phyloP scores from a whole-genome alignment of 2,888 invertebrate species.

The Coenonympha arcania region DNA sequence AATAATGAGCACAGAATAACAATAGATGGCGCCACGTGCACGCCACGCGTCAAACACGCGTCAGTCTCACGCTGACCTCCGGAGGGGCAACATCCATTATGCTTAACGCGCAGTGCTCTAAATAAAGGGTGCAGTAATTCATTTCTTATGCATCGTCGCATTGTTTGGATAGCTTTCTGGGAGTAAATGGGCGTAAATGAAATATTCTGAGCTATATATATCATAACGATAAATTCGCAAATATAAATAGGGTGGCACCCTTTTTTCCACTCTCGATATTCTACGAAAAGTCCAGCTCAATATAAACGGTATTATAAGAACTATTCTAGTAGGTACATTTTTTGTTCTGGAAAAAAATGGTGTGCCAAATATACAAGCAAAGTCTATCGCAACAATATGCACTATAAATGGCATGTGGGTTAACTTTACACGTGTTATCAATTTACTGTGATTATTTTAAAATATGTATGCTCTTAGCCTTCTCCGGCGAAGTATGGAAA shows the following conservation, averaged over 20 bases:
- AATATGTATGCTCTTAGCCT: slow-evolving; percentile 4
- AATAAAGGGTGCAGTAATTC: slow-evolving; percentile 22
- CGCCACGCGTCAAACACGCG: slow-evolving; percentile 50
- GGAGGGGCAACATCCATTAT: slow-evolving; percentile 46
- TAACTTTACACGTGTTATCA: slow-evolving; percentile 32
- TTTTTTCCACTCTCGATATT: background rate
- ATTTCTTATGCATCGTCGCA: slow-evolving; percentile 15
- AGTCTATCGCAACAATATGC: background rate
- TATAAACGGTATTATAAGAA: background rate
- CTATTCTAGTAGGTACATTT: background rate
- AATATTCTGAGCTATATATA: slow-evolving; percentile 8
- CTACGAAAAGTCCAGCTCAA: too few species aligned
- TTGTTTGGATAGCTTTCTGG: slow-evolving; percentile 6
- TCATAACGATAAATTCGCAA: background rate
- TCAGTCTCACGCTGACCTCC: slow-evolving; percentile 45
- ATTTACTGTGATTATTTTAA: slow-evolving; percentile 23
- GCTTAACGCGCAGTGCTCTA: slow-evolving; percentile 28
- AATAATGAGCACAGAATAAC: slow-evolving; percentile 30
- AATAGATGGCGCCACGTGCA: slow-evolving; percentile 55
- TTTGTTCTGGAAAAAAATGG: background rate
- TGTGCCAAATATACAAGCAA: background rate
- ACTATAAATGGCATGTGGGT: slow-evolving; percentile 15
- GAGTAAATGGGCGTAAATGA: slow-evolving; percentile 15
- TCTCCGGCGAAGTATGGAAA: background rate
- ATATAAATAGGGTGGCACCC: background rate